These are phyloP conservation scores for Diachasmimorpha longicaudata DNA, from an alignment of 1,140 invertebrate species.

Conservation along the genomic window DNA sequence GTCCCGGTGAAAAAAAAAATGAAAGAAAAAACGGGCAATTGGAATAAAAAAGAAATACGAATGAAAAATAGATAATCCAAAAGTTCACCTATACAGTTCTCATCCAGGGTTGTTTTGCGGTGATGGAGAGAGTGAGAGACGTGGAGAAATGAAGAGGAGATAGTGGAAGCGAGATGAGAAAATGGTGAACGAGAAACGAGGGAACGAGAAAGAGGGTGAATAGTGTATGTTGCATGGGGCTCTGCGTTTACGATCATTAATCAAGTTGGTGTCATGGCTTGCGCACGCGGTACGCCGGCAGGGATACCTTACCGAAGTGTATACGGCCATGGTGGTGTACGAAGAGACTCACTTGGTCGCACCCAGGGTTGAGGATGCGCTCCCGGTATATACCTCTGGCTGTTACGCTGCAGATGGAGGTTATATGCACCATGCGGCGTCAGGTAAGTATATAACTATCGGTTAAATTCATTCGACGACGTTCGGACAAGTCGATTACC, in stretches of 20 bases:
- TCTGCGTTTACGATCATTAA: slow-evolving; percentile 59
- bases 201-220: slow-evolving; percentile 32
- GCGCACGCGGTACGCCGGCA: slow-evolving; percentile 45
- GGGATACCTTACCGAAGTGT: slow-evolving; percentile 61
- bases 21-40: too few relatives aligned
- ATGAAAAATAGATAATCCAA: too few relatives aligned
- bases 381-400: slow-evolving; percentile 44
- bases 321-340: slow-evolving; percentile 36
- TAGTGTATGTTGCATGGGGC: slow-evolving; percentile 46
- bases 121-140: neutral
- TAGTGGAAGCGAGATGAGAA: neutral
- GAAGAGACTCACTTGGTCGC: slow-evolving; percentile 37
- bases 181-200: slow-evolving; percentile 17
- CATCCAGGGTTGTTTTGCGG: neutral
- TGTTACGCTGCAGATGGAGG: slow-evolving; percentile 11
- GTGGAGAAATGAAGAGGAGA: slow-evolving; percentile 12
- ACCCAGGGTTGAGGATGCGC: slow-evolving; percentile 49
- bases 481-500: slow-evolving; percentile 52
- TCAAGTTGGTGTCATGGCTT: slow-evolving; percentile 62
- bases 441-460: slow-evolving; percentile 6
- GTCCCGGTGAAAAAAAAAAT: too few relatives aligned
- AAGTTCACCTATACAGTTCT: neutral
- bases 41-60: too few relatives aligned
- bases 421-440: neutral
- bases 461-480: slow-evolving; percentile 32